A percentile compares a stretch with the other conserved stretches of the same genome.
These are phyloP conservation scores for Capromys pilorides DNA, from an alignment of 2,797 vertebrate genomes.

Conservation along the genomic window DNA sequence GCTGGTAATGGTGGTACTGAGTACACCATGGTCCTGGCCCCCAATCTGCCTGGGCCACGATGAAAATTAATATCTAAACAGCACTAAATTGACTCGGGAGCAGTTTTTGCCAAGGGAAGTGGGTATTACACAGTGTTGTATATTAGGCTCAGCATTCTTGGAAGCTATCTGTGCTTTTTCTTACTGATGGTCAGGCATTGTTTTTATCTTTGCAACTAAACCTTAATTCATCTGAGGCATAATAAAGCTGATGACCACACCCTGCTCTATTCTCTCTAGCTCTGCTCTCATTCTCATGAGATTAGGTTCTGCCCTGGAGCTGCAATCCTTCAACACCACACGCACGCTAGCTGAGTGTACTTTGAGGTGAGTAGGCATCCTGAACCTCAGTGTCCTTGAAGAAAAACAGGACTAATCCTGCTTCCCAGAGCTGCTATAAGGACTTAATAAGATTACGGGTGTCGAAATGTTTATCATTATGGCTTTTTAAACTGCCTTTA, in stretches of 20 bases:
- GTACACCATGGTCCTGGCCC: neutral
- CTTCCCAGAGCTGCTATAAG: neutral
- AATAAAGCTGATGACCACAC: neutral
- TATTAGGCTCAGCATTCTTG: neutral
- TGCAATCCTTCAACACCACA: neutral
- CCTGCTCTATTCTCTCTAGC: neutral
- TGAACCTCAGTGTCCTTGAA: neutral
- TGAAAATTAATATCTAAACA: neutral
- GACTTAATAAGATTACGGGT: neutral
- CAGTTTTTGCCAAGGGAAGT: neutral
- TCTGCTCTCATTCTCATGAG: neutral
- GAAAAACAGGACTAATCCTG: neutral
- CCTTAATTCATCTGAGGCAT: neutral
- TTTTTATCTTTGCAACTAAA: neutral
- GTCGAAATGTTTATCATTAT: neutral
- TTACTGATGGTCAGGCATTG: neutral
- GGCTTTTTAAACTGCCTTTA: neutral
- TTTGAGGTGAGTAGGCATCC: neutral
- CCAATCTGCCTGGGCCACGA: neutral
- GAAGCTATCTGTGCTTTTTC: neutral
- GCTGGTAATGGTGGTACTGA: neutral
- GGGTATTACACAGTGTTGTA: neutral
- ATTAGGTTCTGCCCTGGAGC: neutral
- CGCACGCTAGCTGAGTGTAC: too few species aligned
- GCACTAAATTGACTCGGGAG: neutral